Evolutionary conservation across 2,888 invertebrate species (phyloP).

Genomic region (Leptogaster cylindrica): DNA sequence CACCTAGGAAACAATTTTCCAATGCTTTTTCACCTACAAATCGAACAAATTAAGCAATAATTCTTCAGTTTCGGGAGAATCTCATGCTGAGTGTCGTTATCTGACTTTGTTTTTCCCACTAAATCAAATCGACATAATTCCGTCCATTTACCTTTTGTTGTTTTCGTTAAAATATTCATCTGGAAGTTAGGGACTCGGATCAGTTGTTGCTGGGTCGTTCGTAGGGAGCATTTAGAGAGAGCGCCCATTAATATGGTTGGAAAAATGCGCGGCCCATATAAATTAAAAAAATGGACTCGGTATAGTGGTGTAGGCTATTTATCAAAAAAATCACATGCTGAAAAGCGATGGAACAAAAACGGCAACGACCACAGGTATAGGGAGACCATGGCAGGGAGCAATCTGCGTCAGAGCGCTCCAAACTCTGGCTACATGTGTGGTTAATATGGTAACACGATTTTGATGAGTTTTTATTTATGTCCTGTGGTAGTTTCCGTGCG

Average conservation of each 20-base stretch:
- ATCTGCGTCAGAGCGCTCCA: neutral
- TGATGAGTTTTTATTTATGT: slow-evolving; percentile 47
- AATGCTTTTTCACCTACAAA: no score
- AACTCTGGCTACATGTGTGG: slow-evolving; percentile 29
- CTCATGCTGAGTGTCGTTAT: neutral
- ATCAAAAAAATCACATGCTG: slow-evolving; percentile 9
- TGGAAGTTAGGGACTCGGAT: neutral
- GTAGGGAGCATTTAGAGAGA: neutral
- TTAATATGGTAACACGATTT: slow-evolving; percentile 47
- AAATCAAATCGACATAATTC: slow-evolving; percentile 15
- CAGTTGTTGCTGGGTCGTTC: neutral
- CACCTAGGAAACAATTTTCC: no score
- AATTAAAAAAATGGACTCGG: neutral
- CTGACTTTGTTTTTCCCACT: neutral
- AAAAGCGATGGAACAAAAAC: neutral
- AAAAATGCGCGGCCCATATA: neutral
- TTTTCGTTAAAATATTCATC: neutral
- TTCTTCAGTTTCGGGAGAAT: slow-evolving; percentile 1
- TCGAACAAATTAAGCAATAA: slow-evolving; percentile 23
- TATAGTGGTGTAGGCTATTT: neutral
- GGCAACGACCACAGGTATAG: slow-evolving; percentile 1
- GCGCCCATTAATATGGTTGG: slow-evolving; percentile 10
- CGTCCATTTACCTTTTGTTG: neutral
- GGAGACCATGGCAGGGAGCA: neutral
- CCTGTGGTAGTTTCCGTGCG: slow-evolving; percentile 9